Percentiles rank a stretch among this genome's conserved stretches.
Conservation (phyloP, 2,113 vertebrate species). For the Felis chaus region DNA sequence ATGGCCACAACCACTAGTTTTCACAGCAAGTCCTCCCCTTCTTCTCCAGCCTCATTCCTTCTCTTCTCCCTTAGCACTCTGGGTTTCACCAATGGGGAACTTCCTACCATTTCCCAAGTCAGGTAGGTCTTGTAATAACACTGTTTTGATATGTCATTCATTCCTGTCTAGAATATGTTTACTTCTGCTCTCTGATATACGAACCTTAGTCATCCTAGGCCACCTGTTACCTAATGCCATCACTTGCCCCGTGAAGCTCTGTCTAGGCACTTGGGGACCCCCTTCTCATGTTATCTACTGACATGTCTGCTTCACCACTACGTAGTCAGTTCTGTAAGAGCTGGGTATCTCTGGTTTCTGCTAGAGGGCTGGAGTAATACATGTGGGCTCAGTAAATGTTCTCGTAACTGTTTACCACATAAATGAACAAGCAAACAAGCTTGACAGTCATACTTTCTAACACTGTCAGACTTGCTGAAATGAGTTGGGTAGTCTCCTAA, state of each 20-base stretch:
- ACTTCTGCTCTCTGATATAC: not conserved
- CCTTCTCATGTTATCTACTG: not conserved
- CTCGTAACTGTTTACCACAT: not conserved
- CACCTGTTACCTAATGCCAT: not conserved
- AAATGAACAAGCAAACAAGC: conserved; percentile 21
- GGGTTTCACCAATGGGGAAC: not conserved
- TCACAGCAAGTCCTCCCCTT: not conserved
- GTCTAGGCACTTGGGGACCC: not conserved
- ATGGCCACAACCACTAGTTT: not conserved
- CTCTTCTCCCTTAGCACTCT: not conserved
- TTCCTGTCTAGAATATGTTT: not conserved
- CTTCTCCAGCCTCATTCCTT: not conserved
- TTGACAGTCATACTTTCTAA: not conserved
- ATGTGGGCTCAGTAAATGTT: not conserved
- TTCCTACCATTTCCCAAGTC: not conserved
- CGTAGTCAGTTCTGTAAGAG: not conserved
- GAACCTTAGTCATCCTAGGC: not conserved
- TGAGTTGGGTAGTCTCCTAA: conserved; percentile 2
- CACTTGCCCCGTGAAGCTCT: not conserved
- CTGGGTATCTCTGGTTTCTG: not conserved
- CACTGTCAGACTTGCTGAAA: not conserved
- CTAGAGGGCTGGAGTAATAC: not conserved
- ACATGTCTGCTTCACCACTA: not conserved
- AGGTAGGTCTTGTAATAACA: not conserved
- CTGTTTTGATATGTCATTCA: not conserved